These are phyloP conservation scores for Malthinus flaveolus DNA, from an alignment of 2,888 invertebrate genomes.

Conservation along the genomic window DNA sequence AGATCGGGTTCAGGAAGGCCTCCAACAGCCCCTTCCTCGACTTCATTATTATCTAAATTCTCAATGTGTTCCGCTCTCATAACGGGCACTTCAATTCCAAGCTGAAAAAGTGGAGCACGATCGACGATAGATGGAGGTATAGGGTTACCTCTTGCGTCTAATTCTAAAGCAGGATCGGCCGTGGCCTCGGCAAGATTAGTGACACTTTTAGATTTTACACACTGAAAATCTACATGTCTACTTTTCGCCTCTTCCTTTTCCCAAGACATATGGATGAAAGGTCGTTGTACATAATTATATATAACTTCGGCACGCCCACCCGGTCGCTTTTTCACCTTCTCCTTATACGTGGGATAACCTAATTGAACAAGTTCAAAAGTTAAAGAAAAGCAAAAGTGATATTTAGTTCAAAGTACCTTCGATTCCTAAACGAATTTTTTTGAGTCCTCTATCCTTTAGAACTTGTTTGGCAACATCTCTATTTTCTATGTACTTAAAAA, in stretches of 20 bases:
- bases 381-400: background rate
- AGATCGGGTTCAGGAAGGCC: constrained; percentile 31
- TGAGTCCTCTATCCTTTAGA: constrained; percentile 96
- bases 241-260: constrained; percentile 99
- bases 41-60: constrained; percentile 44
- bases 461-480: constrained; percentile 99
- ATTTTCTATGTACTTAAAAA: constrained; percentile 99
- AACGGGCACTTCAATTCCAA: constrained; percentile 39
- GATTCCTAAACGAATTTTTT: constrained; percentile 97
- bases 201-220: constrained; percentile 96
- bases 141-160: constrained; percentile 64
- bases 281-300: constrained; percentile 99
- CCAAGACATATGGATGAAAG: constrained; percentile 99
- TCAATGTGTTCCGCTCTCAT: constrained; percentile 33
- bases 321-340: constrained; percentile 94
- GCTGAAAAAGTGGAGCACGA: constrained; percentile 41
- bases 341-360: constrained; percentile 98
- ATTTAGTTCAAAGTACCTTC: constrained; percentile 64
- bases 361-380: constrained; percentile 1
- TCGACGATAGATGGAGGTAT: constrained; percentile 45
- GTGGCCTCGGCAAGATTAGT: constrained; percentile 95
- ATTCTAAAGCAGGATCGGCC: constrained; percentile 79
- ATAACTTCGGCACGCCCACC: constrained; percentile 96
- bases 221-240: constrained; percentile 98
- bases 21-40: constrained; percentile 52